Evolutionary conservation across 30 jellyfish, hydroid and myxozoan genomes (phyloP), one percentile per base, ranked within the genome.

Genomic region (Sanderia malayensis): DNA sequence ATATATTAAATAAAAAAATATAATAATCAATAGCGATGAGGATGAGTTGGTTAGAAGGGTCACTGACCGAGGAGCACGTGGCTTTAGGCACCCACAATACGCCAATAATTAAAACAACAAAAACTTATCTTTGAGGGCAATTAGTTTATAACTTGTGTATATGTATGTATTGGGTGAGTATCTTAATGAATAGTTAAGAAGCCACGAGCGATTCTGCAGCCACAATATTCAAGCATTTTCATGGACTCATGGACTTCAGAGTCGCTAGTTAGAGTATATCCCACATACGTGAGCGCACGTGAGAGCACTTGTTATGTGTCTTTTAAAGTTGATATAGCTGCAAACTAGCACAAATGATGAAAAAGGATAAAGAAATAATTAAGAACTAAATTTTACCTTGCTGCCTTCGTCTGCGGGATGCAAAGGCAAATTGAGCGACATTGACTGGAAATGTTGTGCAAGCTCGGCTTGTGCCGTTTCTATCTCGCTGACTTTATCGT

Each of bases 401-500:
- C 13, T 37, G 10, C 52, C 52, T 37, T 37, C 73, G 10, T 6
- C 52, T 27, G 52, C 10, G 21, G 44, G 73, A 11, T 21, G 24
- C 31, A 61, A 27, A n/a, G 66, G 66, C 26, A 53, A 23, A 53
- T 21, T 53, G 30, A 53, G 21, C 21, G 29, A 17, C 30, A 53
- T 17, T n/a, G 66, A 53, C n/a, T 53, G 26, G 66, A 53, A 53
- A 53, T 53, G 21, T 21, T 53, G 21, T 4, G n/a, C 66, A 7
- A 53, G 26, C 30, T 53, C 66, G n/a, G 66, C 66, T 53, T 53
- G 66, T 4, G 66, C 66, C n/a, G 66, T 53, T 23, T 53, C 66
- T 53, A 53, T 4, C 21, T 53, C 29, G 30, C 30, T 53, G 4
- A 53, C 21, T 4, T 4, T n/a, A n/a, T 53, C 26, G n/a, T 53